Evolutionary conservation across 2,888 invertebrate species (phyloP).

Genomic region (Oligia fasciuncula): DNA sequence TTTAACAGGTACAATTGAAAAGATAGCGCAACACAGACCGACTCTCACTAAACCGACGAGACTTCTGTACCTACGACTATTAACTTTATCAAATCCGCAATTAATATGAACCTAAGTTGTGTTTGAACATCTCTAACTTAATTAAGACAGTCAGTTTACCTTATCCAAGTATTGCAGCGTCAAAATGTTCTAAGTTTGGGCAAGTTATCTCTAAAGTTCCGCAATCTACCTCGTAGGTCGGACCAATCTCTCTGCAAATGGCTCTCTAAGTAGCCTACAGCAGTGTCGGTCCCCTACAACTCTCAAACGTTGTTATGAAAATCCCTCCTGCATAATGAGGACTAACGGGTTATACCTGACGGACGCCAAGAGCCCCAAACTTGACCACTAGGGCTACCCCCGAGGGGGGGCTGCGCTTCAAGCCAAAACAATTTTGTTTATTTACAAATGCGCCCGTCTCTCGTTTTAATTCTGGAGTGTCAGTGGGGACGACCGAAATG

Average conservation of each 20-base stretch:
- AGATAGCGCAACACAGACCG: constrained; percentile 25
- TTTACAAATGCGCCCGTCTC: constrained; percentile 66
- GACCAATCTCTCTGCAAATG: constrained; percentile 86
- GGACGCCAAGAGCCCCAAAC: constrained; percentile 59
- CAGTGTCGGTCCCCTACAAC: constrained; percentile 77
- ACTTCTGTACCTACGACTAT: constrained; percentile 54
- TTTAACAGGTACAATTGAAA: constrained; percentile 47
- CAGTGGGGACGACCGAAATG: constrained; percentile 67
- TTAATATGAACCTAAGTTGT: constrained; percentile 76
- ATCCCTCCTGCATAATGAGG: constrained; percentile 79
- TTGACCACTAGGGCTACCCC: constrained; percentile 65
- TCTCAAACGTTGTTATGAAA: constrained; percentile 82
- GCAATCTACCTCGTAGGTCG: constrained; percentile 88
- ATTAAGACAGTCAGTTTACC: constrained; percentile 87
- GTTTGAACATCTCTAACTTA: constrained; percentile 83
- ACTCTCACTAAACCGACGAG: constrained; percentile 15
- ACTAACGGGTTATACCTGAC: constrained; percentile 70
- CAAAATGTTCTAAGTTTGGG: constrained; percentile 88
- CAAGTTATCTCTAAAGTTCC: constrained; percentile 88
- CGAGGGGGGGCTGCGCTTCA: constrained; percentile 56
- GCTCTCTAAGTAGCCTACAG: constrained; percentile 86
- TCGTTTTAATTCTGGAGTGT: constrained; percentile 73
- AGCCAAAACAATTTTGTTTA: constrained; percentile 70
- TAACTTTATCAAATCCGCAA: constrained; percentile 72
- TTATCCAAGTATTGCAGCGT: constrained; percentile 88